These are phyloP conservation scores for Pachyrhynchus sulphureomaculatus DNA, from an alignment of 1,140 invertebrate species.

Conservation along the genomic window DNA sequence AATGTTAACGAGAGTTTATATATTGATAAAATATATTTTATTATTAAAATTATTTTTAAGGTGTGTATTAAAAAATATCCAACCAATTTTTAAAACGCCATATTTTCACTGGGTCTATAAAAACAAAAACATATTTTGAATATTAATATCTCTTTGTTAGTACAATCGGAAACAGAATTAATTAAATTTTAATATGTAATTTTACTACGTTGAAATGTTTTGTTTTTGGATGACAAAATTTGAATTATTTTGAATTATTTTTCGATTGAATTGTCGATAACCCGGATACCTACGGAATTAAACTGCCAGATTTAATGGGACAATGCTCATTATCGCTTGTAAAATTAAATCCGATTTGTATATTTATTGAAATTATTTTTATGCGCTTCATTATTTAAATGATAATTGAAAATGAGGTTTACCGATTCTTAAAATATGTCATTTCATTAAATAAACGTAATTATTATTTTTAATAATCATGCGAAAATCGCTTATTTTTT, in stretches of 20 bases:
- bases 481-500: too few relatives aligned
- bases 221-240: constrained; percentile 29
- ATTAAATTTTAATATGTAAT: constrained; percentile 38
- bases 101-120: too few relatives aligned
- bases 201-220: constrained; percentile 24
- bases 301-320: constrained; percentile 35
- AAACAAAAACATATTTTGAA: too few relatives aligned
- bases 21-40: too few relatives aligned
- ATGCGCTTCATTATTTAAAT: constrained; percentile 3
- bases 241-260: constrained; percentile 36
- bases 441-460: too few relatives aligned
- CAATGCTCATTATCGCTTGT: constrained; percentile 30
- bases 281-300: constrained; percentile 35
- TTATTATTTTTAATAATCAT: too few relatives aligned
- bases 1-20: too few relatives aligned
- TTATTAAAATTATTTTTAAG: too few relatives aligned
- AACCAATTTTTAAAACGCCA: too few relatives aligned
- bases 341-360: constrained; percentile 28
- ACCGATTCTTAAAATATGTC: background rate
- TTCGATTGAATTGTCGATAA: constrained; percentile 34
- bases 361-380: constrained; percentile 18
- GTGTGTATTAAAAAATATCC: too few relatives aligned
- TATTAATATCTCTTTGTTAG: too few relatives aligned
- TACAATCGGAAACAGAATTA: constrained; percentile 3
- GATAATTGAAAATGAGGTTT: constrained; percentile 1